Conservation (phyloP, 2,113 vertebrate species). For the Chrysochloris asiatica region DNA sequence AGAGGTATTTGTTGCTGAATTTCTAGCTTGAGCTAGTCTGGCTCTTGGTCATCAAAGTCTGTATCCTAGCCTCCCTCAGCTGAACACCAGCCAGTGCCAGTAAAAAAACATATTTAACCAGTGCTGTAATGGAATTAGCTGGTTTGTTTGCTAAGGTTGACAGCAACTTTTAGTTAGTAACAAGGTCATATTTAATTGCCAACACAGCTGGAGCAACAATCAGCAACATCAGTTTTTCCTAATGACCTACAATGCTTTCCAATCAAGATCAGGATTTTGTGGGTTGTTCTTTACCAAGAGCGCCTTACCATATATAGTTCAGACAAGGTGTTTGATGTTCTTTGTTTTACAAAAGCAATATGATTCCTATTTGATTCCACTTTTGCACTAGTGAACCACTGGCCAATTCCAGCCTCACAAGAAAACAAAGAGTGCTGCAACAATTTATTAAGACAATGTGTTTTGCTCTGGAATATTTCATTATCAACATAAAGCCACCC, state of each 20-base stretch:
- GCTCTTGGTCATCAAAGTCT: slow-evolving; percentile 72
- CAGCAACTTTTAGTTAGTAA: slow-evolving; percentile 74
- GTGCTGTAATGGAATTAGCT: slow-evolving; percentile 55
- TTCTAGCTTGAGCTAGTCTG: slow-evolving; percentile 63
- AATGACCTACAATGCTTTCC: slow-evolving; percentile 85
- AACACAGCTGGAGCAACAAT: slow-evolving; percentile 82
- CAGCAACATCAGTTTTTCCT: slow-evolving; percentile 80
- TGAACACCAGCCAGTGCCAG: slow-evolving; percentile 79
- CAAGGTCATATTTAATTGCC: slow-evolving; percentile 78
- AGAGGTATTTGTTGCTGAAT: slow-evolving; percentile 75
- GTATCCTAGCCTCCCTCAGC: slow-evolving; percentile 75
- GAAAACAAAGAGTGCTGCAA: slow-evolving; percentile 81
- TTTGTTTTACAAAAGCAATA: slow-evolving; percentile 85
- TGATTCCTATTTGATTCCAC: slow-evolving; percentile 82
- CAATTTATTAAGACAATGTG: slow-evolving; percentile 83
- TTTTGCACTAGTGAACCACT: slow-evolving; percentile 84
- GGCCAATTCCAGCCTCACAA: slow-evolving; percentile 83
- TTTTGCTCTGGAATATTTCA: slow-evolving; percentile 67
- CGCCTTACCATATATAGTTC: slow-evolving; percentile 80
- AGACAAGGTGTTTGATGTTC: slow-evolving; percentile 82
- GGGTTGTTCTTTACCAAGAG: slow-evolving; percentile 74
- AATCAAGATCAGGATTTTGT: slow-evolving; percentile 80
- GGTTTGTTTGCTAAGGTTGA: slow-evolving; percentile 74
- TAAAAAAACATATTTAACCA: slow-evolving; percentile 65
- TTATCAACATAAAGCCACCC: slow-evolving; percentile 75